Percentiles rank a stretch among this genome's conserved stretches.
Evolutionary conservation across 64 coral and sea anemone genomes (phyloP).

Genomic region (Stylophora pistillata): DNA sequence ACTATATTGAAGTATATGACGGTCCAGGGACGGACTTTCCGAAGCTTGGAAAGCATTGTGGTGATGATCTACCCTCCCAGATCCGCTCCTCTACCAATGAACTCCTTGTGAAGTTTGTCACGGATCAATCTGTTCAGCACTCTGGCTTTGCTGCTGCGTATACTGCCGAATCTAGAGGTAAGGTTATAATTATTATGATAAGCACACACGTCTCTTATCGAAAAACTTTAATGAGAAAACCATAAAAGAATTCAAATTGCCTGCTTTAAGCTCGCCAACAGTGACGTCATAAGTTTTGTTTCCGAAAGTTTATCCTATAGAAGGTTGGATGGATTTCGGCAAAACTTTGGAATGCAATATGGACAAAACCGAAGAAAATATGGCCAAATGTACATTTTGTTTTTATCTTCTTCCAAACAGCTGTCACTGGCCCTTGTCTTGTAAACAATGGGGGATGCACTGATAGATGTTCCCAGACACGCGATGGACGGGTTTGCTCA

Average conservation of each 20-base stretch:
- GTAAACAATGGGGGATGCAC: constrained; percentile 78
- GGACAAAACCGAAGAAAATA: no score
- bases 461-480: constrained; percentile 54
- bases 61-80: constrained; percentile 43
- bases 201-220: no score
- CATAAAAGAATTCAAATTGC: no score
- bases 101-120: constrained; percentile 74
- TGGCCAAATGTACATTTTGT: background rate
- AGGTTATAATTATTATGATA: background rate
- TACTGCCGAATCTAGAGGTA: constrained; percentile 42
- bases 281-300: no score
- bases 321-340: background rate
- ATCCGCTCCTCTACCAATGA: constrained; percentile 49
- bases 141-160: constrained; percentile 71
- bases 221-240: no score
- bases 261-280: no score
- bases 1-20: constrained; percentile 93
- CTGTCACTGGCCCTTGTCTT: constrained; percentile 24
- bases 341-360: no score
- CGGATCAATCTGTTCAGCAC: constrained; percentile 68
- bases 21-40: constrained; percentile 28
- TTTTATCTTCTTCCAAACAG: background rate
- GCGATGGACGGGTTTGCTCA: constrained; percentile 46
- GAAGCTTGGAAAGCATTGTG: constrained; percentile 79
- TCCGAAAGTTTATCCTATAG: no score